A percentile compares a stretch with the other conserved stretches of the same genome.
Conservation (phyloP, 2,113 vertebrate genomes). For the Leptodactylus fuscus region DNA sequence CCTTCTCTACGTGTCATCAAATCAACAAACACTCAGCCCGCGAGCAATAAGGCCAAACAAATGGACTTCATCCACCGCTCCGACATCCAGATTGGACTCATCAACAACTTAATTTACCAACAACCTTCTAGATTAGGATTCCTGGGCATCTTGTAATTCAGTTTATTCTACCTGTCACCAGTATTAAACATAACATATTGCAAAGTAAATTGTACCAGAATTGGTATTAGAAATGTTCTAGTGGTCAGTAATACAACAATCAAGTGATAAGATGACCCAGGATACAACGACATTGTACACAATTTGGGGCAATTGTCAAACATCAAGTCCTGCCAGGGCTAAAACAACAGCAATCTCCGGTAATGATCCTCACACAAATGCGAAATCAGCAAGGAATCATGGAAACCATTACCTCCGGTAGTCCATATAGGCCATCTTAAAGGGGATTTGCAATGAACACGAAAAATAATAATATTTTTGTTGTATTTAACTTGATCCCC, state of each 20-base stretch:
- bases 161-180: not conserved
- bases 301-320: not conserved
- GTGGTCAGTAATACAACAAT: not conserved
- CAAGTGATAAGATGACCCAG: not conserved
- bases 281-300: not conserved
- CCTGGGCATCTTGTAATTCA: not conserved
- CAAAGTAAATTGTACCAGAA: conserved; percentile 12
- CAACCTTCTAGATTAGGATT: not conserved
- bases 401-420: not conserved
- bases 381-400: not conserved
- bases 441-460: not conserved
- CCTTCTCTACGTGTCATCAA: not conserved
- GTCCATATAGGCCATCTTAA: not conserved
- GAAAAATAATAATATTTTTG: not conserved
- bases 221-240: conserved; percentile 4
- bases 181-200: conserved; percentile 7
- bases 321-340: not conserved
- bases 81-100: not conserved
- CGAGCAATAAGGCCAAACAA: not conserved
- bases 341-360: not conserved
- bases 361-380: not conserved
- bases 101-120: conserved; percentile 2
- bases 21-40: not conserved
- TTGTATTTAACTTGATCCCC: no score
- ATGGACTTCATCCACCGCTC: not conserved